Evolutionary conservation across 2,113 vertebrate species (phyloP).

Genomic region (Pterocles orientalis): DNA sequence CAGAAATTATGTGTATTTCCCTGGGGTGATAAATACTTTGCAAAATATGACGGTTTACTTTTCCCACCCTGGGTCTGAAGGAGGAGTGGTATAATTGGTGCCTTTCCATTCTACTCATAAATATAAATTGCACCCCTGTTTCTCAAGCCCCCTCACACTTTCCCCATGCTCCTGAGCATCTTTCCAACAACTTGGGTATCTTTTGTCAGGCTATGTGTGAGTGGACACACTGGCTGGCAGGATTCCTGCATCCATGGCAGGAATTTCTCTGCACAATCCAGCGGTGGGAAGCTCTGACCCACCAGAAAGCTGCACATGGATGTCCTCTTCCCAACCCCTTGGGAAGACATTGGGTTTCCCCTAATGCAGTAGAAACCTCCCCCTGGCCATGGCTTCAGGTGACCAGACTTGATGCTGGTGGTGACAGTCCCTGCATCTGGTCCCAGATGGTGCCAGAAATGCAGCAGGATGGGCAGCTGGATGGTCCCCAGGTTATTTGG

Average conservation of each 20-base stretch:
- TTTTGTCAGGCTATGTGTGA: not conserved
- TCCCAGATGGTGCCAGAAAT: not conserved
- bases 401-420: not conserved
- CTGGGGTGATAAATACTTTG: not conserved
- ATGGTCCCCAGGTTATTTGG: not conserved
- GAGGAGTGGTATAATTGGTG: not conserved
- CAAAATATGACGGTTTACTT: not conserved
- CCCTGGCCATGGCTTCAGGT: not conserved
- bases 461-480: not conserved
- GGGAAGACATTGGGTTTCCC: constrained; percentile 10
- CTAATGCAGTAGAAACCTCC: not conserved
- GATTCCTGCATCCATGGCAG: not conserved
- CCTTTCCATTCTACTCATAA: not conserved
- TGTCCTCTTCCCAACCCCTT: not conserved
- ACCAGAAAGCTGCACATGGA: not conserved
- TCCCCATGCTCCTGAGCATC: not conserved
- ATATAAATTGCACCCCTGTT: not conserved
- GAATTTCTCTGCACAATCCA: not conserved
- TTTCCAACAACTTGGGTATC: not conserved
- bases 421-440: not conserved
- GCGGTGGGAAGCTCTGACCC: not conserved
- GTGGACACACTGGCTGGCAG: rapidly evolving
- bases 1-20: not conserved
- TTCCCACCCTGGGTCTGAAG: not conserved
- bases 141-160: not conserved